These are phyloP conservation scores for Drosophila leonis DNA, from an alignment of 2,888 invertebrate species.

Conservation along the genomic window DNA sequence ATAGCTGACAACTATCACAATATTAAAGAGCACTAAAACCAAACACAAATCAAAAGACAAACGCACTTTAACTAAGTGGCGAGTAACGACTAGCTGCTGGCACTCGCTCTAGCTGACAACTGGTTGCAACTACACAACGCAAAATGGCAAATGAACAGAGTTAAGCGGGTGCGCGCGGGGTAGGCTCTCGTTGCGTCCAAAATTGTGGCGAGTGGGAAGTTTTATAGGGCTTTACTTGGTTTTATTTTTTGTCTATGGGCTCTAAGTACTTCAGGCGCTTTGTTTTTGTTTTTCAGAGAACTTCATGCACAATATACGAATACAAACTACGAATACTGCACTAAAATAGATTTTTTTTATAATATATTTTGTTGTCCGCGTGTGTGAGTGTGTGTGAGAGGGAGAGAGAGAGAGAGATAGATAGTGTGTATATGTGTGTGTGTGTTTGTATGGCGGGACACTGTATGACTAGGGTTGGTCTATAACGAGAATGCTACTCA, in stretches of 20 bases:
- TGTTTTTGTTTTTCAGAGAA: constrained; percentile 37
- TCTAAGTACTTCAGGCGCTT: constrained; percentile 54
- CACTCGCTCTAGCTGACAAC: constrained; percentile 31
- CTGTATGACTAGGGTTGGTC: constrained; percentile 1
- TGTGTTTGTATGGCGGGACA: constrained; percentile 25
- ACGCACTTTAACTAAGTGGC: constrained; percentile 1
- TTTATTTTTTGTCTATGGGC: constrained; percentile 21
- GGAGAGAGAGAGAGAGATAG: background rate
- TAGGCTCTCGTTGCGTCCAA: constrained; percentile 24
- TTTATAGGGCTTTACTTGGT: constrained; percentile 6
- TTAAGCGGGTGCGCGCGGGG: constrained; percentile 51
- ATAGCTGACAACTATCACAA: constrained; percentile 25
- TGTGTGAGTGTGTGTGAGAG: constrained; percentile 7
- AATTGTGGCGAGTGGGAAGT: background rate
- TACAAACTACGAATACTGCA: constrained; percentile 61
- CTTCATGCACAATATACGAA: constrained; percentile 61
- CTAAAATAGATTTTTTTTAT: constrained; percentile 34
- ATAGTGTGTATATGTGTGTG: constrained; percentile 32
- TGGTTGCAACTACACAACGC: constrained; percentile 35
- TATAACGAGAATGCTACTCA: constrained; percentile 87
- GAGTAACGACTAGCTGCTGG: constrained; percentile 8
- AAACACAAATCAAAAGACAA: background rate
- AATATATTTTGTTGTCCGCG: constrained; percentile 10
- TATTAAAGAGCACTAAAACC: background rate
- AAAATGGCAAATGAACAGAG: constrained; percentile 24